A percentile compares a stretch with the other conserved stretches of the same genome.
These are phyloP conservation scores for Drosophila punjabiensis DNA, from an alignment of 1,140 invertebrate genomes.

Conservation along the genomic window DNA sequence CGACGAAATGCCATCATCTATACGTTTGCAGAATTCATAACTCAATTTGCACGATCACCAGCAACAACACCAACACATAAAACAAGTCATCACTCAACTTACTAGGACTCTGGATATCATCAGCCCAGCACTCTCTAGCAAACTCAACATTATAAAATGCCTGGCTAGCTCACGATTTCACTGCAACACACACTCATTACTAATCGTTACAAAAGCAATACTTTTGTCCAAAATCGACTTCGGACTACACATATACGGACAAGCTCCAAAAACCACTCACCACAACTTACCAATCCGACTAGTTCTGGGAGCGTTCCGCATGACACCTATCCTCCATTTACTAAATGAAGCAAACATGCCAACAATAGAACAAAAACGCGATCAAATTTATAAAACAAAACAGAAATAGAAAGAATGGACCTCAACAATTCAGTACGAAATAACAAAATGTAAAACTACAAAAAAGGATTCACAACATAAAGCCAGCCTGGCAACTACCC, in stretches of 20 bases:
- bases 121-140: neutral
- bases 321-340: slow-evolving; percentile 2
- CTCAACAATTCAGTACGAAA: no score
- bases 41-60: neutral
- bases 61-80: neutral
- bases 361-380: no score
- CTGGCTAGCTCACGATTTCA: neutral
- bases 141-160: slow-evolving; percentile 4
- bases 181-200: no score
- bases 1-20: no score
- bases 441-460: no score
- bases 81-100: neutral
- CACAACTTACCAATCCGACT: slow-evolving; percentile 3
- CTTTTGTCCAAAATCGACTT: no score
- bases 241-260: neutral
- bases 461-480: no score
- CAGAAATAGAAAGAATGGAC: no score
- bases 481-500: no score
- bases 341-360: no score
- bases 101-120: slow-evolving; percentile 1
- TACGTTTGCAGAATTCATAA: slow-evolving; percentile 1
- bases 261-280: neutral
- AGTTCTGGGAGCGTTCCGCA: slow-evolving; percentile 1
- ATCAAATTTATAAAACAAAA: no score
- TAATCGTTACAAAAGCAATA: neutral